A percentile compares a stretch with the other conserved stretches of the same genome.
Evolutionary conservation across 2,797 vertebrate genomes (phyloP).

Genomic region (Intellagama lesueurii): DNA sequence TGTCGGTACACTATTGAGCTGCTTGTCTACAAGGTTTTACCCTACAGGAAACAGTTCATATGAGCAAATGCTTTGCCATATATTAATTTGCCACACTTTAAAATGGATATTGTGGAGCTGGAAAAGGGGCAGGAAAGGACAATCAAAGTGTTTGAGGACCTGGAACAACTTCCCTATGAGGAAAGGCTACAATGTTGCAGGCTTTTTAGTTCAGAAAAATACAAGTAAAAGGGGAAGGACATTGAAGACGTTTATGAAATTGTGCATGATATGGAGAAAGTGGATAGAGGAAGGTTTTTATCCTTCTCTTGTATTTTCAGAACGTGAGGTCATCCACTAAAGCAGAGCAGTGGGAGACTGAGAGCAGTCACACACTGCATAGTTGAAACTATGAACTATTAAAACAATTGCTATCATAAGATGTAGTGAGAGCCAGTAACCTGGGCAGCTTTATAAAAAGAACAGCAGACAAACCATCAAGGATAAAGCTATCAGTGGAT

Average conservation of each 20-base stretch:
- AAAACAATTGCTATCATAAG: not conserved
- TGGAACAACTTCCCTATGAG: not conserved
- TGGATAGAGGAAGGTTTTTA: not conserved
- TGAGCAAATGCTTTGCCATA: too few relatives aligned
- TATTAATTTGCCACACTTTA: too few relatives aligned
- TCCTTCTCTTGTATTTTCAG: not conserved
- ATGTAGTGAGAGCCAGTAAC: too few relatives aligned
- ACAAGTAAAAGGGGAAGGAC: not conserved
- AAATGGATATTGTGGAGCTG: not conserved
- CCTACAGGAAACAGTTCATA: not conserved
- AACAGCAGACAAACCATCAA: too few relatives aligned
- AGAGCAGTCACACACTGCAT: not conserved
- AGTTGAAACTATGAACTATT: not conserved
- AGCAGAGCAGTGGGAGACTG: not conserved
- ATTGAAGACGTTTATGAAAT: not conserved
- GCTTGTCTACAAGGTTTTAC: not conserved
- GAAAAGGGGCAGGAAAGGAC: not conserved
- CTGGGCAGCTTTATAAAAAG: not conserved
- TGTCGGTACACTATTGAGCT: not conserved
- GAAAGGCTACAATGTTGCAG: not conserved
- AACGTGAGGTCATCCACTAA: not conserved
- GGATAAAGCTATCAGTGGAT: too few relatives aligned
- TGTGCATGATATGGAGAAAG: not conserved
- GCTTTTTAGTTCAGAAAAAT: too few relatives aligned
- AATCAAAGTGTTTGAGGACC: not conserved